Percentiles rank a stretch among this genome's conserved stretches.
Evolutionary conservation across 1,140 invertebrate species (phyloP).

Genomic region (Scaptomyza montana): DNA sequence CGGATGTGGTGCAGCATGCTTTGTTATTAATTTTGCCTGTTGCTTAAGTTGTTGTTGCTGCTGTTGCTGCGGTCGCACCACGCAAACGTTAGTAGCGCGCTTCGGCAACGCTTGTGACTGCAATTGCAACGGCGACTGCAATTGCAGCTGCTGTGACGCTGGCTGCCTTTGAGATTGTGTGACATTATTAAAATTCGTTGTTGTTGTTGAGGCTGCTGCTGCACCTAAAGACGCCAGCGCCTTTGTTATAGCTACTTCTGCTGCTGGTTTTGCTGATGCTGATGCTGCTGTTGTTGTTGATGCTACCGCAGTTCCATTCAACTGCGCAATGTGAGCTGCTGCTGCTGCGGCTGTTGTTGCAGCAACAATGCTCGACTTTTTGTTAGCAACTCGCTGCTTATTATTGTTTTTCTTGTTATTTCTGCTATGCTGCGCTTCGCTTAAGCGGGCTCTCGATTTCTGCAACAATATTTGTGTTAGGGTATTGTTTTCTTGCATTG

Average conservation of each 20-base stretch:
- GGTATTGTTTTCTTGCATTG: constrained; percentile 12
- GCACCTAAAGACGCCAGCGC: constrained; percentile 69
- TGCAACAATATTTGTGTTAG: constrained; percentile 35
- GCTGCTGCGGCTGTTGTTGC: constrained; percentile 44
- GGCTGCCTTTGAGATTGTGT: constrained; percentile 75
- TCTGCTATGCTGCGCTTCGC: constrained; percentile 54
- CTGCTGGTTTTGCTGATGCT: no score
- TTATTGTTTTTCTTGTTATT: constrained; percentile 34
- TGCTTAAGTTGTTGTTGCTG: constrained; percentile 56
- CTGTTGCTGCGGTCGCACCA: constrained; percentile 75
- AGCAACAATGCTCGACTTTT: constrained; percentile 47
- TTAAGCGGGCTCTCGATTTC: constrained; percentile 80
- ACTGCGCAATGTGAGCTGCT: constrained; percentile 45
- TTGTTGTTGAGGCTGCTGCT: constrained; percentile 41
- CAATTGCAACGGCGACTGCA: constrained; percentile 48
- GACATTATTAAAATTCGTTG: constrained; percentile 80
- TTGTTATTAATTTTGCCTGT: constrained; percentile 32
- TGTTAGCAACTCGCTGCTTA: constrained; percentile 33
- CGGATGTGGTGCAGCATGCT: constrained; percentile 24
- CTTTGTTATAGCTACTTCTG: constrained; percentile 45
- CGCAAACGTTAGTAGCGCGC: constrained; percentile 72
- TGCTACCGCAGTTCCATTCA: constrained; percentile 50
- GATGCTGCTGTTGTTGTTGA: neutral
- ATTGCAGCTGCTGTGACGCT: constrained; percentile 53
- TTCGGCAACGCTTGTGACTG: constrained; percentile 55